Evolutionary conservation across 1,140 invertebrate species (phyloP).

Genomic region (Agrilus planipennis): DNA sequence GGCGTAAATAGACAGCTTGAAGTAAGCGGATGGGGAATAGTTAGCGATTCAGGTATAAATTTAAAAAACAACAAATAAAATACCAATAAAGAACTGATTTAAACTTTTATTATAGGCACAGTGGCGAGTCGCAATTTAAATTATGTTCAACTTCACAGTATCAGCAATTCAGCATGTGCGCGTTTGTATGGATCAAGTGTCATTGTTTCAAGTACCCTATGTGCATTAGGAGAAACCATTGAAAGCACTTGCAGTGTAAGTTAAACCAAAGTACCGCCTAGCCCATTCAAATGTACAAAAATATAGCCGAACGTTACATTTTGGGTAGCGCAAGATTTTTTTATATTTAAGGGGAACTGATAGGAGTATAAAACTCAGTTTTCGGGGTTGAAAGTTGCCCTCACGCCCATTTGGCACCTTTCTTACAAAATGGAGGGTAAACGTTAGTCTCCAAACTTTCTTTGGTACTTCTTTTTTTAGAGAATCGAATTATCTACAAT

Average conservation of each 20-base stretch:
- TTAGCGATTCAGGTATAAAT: constrained; percentile 10
- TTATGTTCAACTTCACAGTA: constrained; percentile 16
- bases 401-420: no score
- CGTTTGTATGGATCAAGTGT: constrained; percentile 7
- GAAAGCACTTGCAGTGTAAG: constrained; percentile 20
- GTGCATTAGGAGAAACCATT: constrained; percentile 10
- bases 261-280: background rate
- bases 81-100: no score
- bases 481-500: no score
- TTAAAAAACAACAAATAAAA: constrained; percentile 1
- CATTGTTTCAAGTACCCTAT: constrained; percentile 16
- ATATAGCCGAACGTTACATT: background rate
- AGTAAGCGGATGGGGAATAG: constrained; percentile 24
- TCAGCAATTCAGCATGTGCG: constrained; percentile 14
- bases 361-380: no score
- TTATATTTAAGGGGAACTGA: no score
- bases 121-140: constrained; percentile 13
- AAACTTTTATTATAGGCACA: constrained; percentile 9
- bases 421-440: no score
- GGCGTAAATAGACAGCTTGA: constrained; percentile 8
- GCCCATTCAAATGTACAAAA: background rate
- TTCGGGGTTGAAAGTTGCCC: no score
- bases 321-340: no score
- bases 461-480: no score
- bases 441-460: no score